A percentile compares a stretch with the other conserved stretches of the same genome.
These are phyloP conservation scores for Colletes gigas DNA, from an alignment of 1,140 invertebrate species.

Conservation along the genomic window DNA sequence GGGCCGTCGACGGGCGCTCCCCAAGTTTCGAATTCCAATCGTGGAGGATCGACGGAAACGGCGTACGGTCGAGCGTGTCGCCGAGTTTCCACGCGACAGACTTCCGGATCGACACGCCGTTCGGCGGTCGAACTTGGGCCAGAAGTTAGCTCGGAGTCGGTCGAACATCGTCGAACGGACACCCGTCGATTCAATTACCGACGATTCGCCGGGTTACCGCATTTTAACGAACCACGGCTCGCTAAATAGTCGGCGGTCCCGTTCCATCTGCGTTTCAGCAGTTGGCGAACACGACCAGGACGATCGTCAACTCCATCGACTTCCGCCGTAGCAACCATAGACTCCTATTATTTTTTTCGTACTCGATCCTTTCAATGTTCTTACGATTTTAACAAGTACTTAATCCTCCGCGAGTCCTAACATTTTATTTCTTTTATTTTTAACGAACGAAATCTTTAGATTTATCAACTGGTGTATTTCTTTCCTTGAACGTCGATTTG, in stretches of 20 bases:
- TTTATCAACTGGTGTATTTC: too few species aligned
- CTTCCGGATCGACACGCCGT: constrained; percentile 57
- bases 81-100: constrained; percentile 49
- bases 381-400: too few species aligned
- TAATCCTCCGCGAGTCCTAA: too few species aligned
- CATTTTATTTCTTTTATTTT: too few species aligned
- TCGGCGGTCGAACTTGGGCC: constrained; percentile 63
- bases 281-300: not conserved
- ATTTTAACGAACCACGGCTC: constrained; percentile 70
- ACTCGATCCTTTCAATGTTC: too few species aligned
- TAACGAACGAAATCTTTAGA: too few species aligned
- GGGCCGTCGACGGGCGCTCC: not conserved
- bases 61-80: constrained; percentile 46
- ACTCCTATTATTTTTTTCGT: too few species aligned
- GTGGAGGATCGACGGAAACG: constrained; percentile 50
- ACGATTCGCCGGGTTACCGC: constrained; percentile 68
- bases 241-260: constrained; percentile 36
- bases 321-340: not conserved
- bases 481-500: too few species aligned
- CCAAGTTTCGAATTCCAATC: constrained; percentile 60
- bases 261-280: not conserved
- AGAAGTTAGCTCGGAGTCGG: constrained; percentile 62
- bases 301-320: not conserved
- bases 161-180: constrained; percentile 56
- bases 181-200: constrained; percentile 70